Conservation (phyloP, 1,140 invertebrate genomes). For the Nebria ingens region DNA sequence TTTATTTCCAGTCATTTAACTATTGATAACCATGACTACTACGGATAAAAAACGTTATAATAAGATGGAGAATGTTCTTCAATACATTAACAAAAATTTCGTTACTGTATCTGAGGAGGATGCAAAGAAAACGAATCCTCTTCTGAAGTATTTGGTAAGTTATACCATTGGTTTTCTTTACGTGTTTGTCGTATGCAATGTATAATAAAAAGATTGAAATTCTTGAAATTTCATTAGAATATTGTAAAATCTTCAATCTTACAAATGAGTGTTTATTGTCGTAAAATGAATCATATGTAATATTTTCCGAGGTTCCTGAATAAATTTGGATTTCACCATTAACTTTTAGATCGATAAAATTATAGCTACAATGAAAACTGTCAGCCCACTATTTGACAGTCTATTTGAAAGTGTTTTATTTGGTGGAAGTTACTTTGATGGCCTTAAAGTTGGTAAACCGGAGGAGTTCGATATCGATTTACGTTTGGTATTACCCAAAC, state of each 20-base stretch:
- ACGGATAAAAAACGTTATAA: constrained; percentile 20
- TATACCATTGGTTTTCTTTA: not conserved
- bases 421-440: constrained; percentile 1
- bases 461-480: constrained; percentile 2
- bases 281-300: too few relatives aligned
- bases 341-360: not conserved
- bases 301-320: too few relatives aligned
- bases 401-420: not conserved
- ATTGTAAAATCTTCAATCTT: too few relatives aligned
- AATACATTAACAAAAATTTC: constrained; percentile 21
- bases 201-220: too few relatives aligned
- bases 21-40: not conserved
- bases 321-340: not conserved
- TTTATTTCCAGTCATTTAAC: not conserved
- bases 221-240: too few relatives aligned
- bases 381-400: not conserved
- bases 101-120: constrained; percentile 19
- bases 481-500: not conserved
- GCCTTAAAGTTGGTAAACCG: not conserved
- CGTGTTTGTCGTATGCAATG: not conserved
- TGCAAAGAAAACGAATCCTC: constrained; percentile 14
- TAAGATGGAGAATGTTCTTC: constrained; percentile 22
- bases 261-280: too few relatives aligned
- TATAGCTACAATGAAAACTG: not conserved
- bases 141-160: not conserved